Evolutionary conservation across 2,113 vertebrate species (phyloP).

Genomic region (Pristiophorus japonicus): DNA sequence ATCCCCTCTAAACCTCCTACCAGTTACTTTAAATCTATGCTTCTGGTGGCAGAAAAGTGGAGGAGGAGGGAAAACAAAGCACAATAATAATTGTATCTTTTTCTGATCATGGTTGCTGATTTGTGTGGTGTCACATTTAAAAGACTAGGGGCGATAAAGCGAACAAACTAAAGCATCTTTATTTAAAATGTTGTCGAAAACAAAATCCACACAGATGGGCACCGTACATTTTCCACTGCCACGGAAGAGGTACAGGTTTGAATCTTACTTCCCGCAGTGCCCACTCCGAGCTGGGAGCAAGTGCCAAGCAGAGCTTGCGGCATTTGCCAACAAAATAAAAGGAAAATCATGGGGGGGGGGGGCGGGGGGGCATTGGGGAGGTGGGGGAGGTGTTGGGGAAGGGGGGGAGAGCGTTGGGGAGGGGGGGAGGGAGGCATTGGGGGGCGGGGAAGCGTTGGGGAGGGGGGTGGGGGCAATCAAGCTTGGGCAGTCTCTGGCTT

Average conservation of each 20-base stretch:
- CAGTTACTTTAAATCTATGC: too few relatives aligned
- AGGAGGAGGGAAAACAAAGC: too few relatives aligned
- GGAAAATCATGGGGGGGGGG: background rate
- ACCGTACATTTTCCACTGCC: background rate
- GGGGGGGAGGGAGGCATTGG: too few relatives aligned
- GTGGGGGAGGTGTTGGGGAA: too few relatives aligned
- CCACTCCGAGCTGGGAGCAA: background rate
- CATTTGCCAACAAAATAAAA: background rate
- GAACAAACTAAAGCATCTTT: too few relatives aligned
- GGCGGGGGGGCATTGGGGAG: too few relatives aligned
- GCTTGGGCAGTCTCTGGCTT: background rate
- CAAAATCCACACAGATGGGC: background rate
- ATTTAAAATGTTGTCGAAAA: background rate
- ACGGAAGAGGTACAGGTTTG: background rate
- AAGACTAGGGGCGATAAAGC: background rate
- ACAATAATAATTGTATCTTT: background rate
- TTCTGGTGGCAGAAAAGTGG: too few relatives aligned
- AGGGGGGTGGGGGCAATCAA: background rate
- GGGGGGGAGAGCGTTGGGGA: too few relatives aligned
- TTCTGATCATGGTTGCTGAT: background rate
- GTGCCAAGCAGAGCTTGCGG: background rate
- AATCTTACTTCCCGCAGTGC: background rate
- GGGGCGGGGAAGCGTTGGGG: too few relatives aligned
- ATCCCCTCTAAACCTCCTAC: too few relatives aligned
- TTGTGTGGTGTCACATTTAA: background rate